Conservation (phyloP, 2,888 invertebrate species). For the Barypeithes pellucidus region DNA sequence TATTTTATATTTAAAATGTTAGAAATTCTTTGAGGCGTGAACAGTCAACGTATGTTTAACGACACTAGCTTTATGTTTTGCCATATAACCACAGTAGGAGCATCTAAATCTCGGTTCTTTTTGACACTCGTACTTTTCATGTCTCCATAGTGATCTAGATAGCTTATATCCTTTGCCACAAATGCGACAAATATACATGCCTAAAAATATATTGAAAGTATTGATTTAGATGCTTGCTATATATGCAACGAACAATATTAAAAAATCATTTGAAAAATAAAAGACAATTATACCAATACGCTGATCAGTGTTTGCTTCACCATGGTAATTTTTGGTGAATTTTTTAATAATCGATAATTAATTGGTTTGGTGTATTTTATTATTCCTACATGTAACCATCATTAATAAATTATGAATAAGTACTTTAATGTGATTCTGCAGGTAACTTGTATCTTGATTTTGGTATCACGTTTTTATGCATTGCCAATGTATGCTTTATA, state of each 20-base stretch:
- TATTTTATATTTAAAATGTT: too few species aligned
- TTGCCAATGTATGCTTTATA: slow-evolving; percentile 55
- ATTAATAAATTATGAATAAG: too few species aligned
- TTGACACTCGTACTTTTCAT: slow-evolving; percentile 58
- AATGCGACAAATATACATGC: slow-evolving; percentile 7
- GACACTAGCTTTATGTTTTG: slow-evolving; percentile 57
- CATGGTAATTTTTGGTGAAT: too few species aligned
- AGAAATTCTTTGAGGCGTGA: slow-evolving; percentile 24
- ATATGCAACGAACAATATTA: too few species aligned
- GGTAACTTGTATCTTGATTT: not conserved
- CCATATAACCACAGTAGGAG: slow-evolving; percentile 53
- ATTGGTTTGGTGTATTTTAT: too few species aligned
- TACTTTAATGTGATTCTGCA: not conserved
- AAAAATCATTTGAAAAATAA: too few species aligned
- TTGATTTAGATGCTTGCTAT: too few species aligned
- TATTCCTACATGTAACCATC: too few species aligned
- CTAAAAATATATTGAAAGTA: slow-evolving; percentile 2
- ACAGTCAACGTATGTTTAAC: slow-evolving; percentile 54
- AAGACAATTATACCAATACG: too few species aligned
- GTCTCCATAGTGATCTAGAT: slow-evolving; percentile 55
- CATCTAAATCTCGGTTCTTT: slow-evolving; percentile 58
- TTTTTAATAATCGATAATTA: too few species aligned
- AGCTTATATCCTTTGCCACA: slow-evolving; percentile 51
- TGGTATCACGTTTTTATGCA: slow-evolving; percentile 60
- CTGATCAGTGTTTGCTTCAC: too few species aligned